phyloP scores from a whole-genome alignment of 2,888 invertebrate genomes.

The Dasypolia templi region DNA sequence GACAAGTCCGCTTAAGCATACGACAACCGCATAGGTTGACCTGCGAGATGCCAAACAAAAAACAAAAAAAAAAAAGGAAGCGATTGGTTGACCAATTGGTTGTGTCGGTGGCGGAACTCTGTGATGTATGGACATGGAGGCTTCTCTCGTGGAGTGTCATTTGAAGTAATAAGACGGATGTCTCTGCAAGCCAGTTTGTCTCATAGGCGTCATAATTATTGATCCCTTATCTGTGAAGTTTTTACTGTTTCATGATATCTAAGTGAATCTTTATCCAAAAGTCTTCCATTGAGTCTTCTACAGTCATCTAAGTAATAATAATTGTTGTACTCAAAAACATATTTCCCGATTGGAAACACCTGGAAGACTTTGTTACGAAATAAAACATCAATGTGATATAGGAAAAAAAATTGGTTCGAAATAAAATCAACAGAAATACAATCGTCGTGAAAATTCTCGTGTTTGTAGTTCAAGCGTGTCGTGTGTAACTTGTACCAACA shows the following conservation, averaged over 20 bases:
- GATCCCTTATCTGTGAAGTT: not conserved
- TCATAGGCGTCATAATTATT: not conserved
- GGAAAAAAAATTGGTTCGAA: not conserved
- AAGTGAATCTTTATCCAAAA: not conserved
- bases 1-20: too few relatives aligned
- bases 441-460: constrained; percentile 7
- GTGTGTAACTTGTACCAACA: not conserved
- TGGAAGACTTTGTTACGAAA: not conserved
- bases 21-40: too few relatives aligned
- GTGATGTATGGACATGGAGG: constrained; percentile 5
- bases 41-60: too few relatives aligned
- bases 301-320: not conserved
- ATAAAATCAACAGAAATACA: constrained; percentile 21
- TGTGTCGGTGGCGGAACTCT: not conserved
- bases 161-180: not conserved
- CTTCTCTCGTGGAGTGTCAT: not conserved
- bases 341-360: not conserved
- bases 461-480: constrained; percentile 7
- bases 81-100: constrained; percentile 27
- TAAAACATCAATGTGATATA: not conserved
- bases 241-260: too few relatives aligned
- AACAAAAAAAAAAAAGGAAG: too few relatives aligned
- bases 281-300: not conserved
- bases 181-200: too few relatives aligned
- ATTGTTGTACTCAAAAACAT: not conserved